These are phyloP conservation scores for Torymus auratus DNA, from an alignment of 2,888 invertebrate genomes.

Conservation along the genomic window DNA sequence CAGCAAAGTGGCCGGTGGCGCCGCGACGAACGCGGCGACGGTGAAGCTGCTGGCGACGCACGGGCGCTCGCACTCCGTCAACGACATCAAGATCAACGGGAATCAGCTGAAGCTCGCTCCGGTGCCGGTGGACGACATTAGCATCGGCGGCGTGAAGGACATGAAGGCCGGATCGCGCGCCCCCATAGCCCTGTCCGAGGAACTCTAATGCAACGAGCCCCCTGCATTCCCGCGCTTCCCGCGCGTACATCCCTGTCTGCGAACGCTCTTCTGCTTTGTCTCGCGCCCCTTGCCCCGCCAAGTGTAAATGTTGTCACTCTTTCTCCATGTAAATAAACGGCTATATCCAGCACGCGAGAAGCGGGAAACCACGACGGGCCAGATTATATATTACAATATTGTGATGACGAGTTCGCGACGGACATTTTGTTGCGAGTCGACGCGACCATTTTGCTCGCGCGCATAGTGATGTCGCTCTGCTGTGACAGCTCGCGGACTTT, in stretches of 20 bases:
- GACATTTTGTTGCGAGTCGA: slow-evolving; percentile 15
- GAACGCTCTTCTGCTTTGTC: slow-evolving; percentile 39
- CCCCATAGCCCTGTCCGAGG: slow-evolving; percentile 73
- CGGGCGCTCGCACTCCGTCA: slow-evolving; percentile 84
- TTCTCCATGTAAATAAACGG: slow-evolving; percentile 39
- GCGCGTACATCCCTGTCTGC: slow-evolving; percentile 24
- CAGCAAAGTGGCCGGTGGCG: neutral
- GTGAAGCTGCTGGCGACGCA: slow-evolving; percentile 79
- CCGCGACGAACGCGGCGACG: neutral
- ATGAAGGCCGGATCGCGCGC: slow-evolving; percentile 73
- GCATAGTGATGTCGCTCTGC: slow-evolving; percentile 50
- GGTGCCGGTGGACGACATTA: slow-evolving; percentile 80
- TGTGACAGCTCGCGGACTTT: slow-evolving; percentile 31
- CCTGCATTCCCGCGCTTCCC: neutral
- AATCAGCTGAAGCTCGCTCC: slow-evolving; percentile 85
- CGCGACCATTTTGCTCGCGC: neutral
- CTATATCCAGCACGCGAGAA: neutral
- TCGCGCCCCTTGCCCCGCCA: slow-evolving; percentile 17
- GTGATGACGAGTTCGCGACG: slow-evolving; percentile 48
- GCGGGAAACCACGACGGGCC: neutral
- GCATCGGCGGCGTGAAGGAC: slow-evolving; percentile 72
- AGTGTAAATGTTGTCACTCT: slow-evolving; percentile 32
- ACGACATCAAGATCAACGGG: slow-evolving; percentile 86
- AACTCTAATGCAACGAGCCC: slow-evolving; percentile 65
- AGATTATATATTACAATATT: slow-evolving; percentile 24